phyloP scores from a whole-genome alignment of 2,797 vertebrate species.

The Megalops cyprinoides region DNA sequence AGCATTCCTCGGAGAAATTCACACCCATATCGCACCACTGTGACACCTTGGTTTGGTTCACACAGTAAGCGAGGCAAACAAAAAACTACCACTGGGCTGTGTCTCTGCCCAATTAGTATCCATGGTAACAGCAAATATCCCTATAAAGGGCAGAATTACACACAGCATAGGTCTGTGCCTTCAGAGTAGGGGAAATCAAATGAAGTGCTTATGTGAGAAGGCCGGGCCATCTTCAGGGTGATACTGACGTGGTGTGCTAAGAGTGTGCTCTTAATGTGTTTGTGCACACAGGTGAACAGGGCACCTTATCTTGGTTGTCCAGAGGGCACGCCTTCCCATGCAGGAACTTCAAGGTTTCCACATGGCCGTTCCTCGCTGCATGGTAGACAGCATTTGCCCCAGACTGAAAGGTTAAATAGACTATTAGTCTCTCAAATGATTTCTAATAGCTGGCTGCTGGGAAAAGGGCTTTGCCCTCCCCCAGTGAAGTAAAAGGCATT shows the following conservation, averaged over 20 bases:
- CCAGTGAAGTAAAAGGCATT: neutral
- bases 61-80: neutral
- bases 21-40: neutral
- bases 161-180: conserved; percentile 14
- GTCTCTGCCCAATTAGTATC: conserved; percentile 47
- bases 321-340: conserved; percentile 88
- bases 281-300: conserved; percentile 13
- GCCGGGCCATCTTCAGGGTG: neutral
- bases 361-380: conserved; percentile 91
- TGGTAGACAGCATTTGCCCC: conserved; percentile 95
- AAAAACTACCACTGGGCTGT: neutral
- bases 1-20: neutral
- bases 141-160: conserved; percentile 50
- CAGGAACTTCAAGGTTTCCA: conserved; percentile 92
- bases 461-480: neutral
- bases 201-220: neutral
- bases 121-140: conserved; percentile 67
- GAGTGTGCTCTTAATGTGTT: neutral
- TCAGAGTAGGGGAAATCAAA: neutral
- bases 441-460: neutral
- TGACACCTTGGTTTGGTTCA: neutral
- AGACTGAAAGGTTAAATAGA: conserved; percentile 70
- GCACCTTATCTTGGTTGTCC: conserved; percentile 95
- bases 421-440: neutral
- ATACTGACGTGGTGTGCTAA: neutral